phyloP scores from a whole-genome alignment of 2,888 invertebrate species.

The Heliconius cydno region DNA sequence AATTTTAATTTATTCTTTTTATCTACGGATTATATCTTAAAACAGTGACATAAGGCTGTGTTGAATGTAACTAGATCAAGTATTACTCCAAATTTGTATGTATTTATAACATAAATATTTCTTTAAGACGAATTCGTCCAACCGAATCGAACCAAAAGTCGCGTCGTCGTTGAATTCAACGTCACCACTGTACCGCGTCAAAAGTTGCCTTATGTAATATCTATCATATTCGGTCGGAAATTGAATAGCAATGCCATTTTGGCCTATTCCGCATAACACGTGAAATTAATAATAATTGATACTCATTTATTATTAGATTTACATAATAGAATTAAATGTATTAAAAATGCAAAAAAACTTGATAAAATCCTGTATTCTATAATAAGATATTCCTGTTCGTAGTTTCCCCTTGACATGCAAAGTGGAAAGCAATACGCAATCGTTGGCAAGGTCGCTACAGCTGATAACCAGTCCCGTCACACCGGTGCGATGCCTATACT shows the following conservation, averaged over 20 bases:
- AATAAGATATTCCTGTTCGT: constrained; percentile 19
- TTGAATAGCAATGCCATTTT: neutral
- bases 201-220: constrained; percentile 4
- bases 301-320: neutral
- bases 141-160: too few relatives aligned
- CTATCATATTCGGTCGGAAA: neutral
- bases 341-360: neutral
- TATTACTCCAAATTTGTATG: too few relatives aligned
- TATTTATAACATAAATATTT: too few relatives aligned
- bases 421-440: constrained; percentile 26
- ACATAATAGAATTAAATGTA: neutral
- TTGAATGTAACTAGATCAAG: too few relatives aligned
- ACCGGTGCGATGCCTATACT: constrained; percentile 33
- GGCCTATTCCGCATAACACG: neutral
- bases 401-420: constrained; percentile 25
- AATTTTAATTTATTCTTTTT: too few relatives aligned
- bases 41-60: too few relatives aligned
- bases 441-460: constrained; percentile 36
- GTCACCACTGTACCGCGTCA: neutral
- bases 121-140: too few relatives aligned
- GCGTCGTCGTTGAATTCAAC: too few relatives aligned
- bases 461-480: constrained; percentile 40
- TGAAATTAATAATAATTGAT: neutral
- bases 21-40: too few relatives aligned
- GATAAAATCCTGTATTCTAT: constrained; percentile 8